These are phyloP conservation scores for Adelphocoris suturalis DNA, from an alignment of 2,888 invertebrate species.

Conservation along the genomic window DNA sequence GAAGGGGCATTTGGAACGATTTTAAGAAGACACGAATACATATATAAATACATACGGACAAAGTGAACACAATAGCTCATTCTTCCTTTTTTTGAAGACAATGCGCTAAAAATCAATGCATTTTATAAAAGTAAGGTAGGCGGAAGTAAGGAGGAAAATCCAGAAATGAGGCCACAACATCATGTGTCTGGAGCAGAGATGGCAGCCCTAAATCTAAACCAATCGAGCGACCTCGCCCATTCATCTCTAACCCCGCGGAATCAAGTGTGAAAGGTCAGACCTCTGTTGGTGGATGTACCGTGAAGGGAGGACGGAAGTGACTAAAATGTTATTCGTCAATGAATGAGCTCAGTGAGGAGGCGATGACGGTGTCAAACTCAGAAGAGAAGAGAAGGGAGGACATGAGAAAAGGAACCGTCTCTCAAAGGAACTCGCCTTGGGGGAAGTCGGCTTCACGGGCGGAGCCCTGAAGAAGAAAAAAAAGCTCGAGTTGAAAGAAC, in stretches of 20 bases:
- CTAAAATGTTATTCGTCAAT: slow-evolving; percentile 48
- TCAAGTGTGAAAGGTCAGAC: slow-evolving; percentile 50
- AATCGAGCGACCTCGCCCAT: slow-evolving; percentile 32
- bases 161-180: not conserved
- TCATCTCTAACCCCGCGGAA: slow-evolving; percentile 3
- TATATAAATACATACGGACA: too few relatives aligned
- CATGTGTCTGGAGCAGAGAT: not conserved
- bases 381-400: slow-evolving; percentile 6
- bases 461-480: not conserved
- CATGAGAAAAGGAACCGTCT: slow-evolving; percentile 27
- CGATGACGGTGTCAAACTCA: slow-evolving; percentile 4
- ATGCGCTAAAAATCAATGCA: too few relatives aligned
- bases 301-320: slow-evolving; percentile 43
- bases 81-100: too few relatives aligned
- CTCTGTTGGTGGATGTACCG: slow-evolving; percentile 34
- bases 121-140: too few relatives aligned
- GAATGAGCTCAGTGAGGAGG: slow-evolving; percentile 25
- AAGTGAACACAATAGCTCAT: too few relatives aligned
- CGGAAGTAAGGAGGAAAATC: not conserved
- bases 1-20: too few relatives aligned
- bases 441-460: slow-evolving; percentile 30
- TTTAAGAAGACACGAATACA: too few relatives aligned
- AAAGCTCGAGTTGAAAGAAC: slow-evolving; percentile 14
- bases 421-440: slow-evolving; percentile 32
- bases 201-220: not conserved